Base-by-base conservation (phyloP, 1,140 invertebrate genomes). In the Drosophila ficusphila region DNA sequence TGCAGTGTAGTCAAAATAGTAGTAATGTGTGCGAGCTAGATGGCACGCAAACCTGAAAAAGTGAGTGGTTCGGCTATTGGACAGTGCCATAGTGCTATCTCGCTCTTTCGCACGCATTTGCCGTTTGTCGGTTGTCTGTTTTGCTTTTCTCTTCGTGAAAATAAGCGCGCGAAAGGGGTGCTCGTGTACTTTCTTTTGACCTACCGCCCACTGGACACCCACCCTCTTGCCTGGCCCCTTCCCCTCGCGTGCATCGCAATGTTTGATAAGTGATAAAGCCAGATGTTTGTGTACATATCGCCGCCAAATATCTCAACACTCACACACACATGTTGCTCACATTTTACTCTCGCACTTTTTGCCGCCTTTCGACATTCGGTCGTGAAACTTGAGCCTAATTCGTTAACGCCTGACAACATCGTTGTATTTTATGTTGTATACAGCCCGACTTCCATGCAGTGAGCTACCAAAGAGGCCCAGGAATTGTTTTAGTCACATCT, bases 141-240 rank as follows among this genome's bases (percentile, higher is more conserved):
- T 86, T 86, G 81, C 74, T 86, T 86, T 86, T 86, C 82, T 81
- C 81, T 85, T 85, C 81, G 68, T 86, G 47, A 88, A 86, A 62
- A 81, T 86, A 86, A 86, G 81, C 81, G 81, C 81, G 81, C 81
- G 67, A 85, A 85, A 85, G 81, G 79, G 81, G 76, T 85, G 81
- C 81, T 79, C 81, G 81, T 86, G 82, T 81, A 88, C 82, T 86
- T 86, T 81, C 81, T 88, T 83, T 78, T 82, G 42, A 54, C 60
- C 70, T 49, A 47, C 49, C 64, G 54, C 51, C 21, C 52, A 16
- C 27, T 2, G 23, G 23, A 29, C 31, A 19, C 25, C 27, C 31
- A n/a, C 31, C 0, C 39, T 68, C 39, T 4, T 49, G 44, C 49
- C 27, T 36, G 5, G 36, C 21, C 19, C 7, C 16, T 8, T 8